Percentiles rank a stretch among this genome's conserved stretches.
These are phyloP conservation scores for Manis javanica DNA, from an alignment of 2,797 vertebrate genomes.

Conservation along the genomic window DNA sequence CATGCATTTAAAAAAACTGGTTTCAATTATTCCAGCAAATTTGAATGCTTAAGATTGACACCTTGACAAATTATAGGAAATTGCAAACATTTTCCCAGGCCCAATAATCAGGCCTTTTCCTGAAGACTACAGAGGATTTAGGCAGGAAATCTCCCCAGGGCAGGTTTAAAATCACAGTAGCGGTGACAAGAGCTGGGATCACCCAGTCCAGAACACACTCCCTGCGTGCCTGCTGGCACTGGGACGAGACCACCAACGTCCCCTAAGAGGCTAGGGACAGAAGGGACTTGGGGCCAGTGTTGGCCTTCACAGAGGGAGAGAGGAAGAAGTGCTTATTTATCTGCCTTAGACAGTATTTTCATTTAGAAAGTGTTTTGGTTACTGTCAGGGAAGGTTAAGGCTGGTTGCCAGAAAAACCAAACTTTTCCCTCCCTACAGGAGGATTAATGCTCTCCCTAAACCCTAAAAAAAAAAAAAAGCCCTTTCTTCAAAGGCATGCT, in stretches of 20 bases:
- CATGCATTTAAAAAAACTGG: constrained; percentile 65
- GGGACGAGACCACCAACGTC: constrained; percentile 85
- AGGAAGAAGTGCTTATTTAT: constrained; percentile 80
- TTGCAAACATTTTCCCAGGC: constrained; percentile 81
- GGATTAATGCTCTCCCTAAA: constrained; percentile 84
- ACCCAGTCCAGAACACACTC: background rate
- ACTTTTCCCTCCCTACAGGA: constrained; percentile 74
- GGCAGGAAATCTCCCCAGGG: constrained; percentile 71
- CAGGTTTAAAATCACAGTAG: constrained; percentile 76
- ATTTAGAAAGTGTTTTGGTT: constrained; percentile 85
- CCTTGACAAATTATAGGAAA: constrained; percentile 84
- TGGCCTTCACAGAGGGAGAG: constrained; percentile 73
- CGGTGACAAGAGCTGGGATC: constrained; percentile 77
- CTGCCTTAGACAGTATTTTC: constrained; percentile 77
- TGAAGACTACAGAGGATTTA: constrained; percentile 79
- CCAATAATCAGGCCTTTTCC: constrained; percentile 72
- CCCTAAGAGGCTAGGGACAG: constrained; percentile 77
- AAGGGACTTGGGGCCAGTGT: constrained; percentile 77
- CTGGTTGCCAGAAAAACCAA: constrained; percentile 84
- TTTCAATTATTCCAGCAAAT: constrained; percentile 75
- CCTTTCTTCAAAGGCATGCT: constrained; percentile 81
- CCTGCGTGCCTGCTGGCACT: constrained; percentile 73
- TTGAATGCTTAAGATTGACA: constrained; percentile 67
- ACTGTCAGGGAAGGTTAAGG: constrained; percentile 82
- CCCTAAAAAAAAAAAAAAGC: background rate